These are phyloP conservation scores for Corydoras maculifer DNA, from an alignment of 2,113 vertebrate species.

Conservation along the genomic window DNA sequence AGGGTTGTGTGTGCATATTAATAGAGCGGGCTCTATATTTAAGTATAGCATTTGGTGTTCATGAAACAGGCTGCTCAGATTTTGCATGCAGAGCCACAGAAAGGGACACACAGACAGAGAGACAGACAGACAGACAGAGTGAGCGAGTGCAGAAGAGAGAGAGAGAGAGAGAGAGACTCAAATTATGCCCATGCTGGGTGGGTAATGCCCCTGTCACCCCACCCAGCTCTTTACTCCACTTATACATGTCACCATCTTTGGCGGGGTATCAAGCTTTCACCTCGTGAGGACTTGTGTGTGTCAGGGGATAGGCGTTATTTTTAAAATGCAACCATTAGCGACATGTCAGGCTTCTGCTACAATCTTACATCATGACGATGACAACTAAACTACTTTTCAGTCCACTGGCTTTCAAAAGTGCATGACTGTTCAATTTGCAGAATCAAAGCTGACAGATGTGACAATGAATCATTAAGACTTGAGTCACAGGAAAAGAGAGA, in stretches of 20 bases:
- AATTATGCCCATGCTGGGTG: constrained; percentile 28
- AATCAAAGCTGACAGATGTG: too few relatives aligned
- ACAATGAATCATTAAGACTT: too few relatives aligned
- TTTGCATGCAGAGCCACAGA: constrained; percentile 10
- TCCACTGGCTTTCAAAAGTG: not conserved
- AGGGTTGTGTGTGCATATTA: constrained; percentile 39
- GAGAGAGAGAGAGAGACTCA: constrained; percentile 6
- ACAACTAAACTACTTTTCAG: not conserved
- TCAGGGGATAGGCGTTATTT: constrained; percentile 33
- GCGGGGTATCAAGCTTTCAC: constrained; percentile 42
- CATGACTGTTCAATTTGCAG: not conserved
- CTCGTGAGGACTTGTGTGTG: constrained; percentile 14
- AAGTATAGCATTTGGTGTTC: constrained; percentile 30
- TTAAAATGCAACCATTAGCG: constrained; percentile 36
- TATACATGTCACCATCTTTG: constrained; percentile 45
- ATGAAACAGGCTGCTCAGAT: constrained; percentile 25
- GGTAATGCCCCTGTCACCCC: constrained; percentile 2
- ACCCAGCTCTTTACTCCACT: not conserved
- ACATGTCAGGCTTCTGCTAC: constrained; percentile 15
- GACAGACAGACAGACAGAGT: constrained; percentile 4
- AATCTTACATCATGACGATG: constrained; percentile 1
- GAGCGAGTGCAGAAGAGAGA: constrained; percentile 17
- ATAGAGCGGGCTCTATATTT: constrained; percentile 42
- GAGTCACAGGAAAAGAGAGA: too few relatives aligned
- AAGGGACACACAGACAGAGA: not conserved